Evolutionary conservation across 1,140 invertebrate genomes (phyloP).

Genomic region (Leptinotarsa lineolata): DNA sequence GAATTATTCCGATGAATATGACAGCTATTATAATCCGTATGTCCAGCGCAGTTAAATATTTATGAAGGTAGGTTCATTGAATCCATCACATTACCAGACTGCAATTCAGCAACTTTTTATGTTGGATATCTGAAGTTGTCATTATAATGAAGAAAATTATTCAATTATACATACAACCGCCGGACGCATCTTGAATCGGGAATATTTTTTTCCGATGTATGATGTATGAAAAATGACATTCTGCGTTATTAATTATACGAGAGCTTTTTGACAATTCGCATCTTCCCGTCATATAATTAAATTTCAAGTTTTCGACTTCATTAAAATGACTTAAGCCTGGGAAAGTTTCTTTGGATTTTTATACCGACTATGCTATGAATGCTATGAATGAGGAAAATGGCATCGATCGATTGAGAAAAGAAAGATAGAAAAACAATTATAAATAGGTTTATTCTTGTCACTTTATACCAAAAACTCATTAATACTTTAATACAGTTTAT

Average conservation of each 20-base stretch:
- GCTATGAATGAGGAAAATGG: too few species aligned
- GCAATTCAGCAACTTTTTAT: conserved; percentile 23
- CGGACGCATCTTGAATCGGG: conserved; percentile 14
- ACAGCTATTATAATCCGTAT: conserved; percentile 4
- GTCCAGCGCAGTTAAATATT: conserved; percentile 18
- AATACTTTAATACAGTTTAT: too few species aligned
- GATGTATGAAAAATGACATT: conserved; percentile 18
- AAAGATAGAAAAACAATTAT: too few species aligned
- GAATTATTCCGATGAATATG: conserved; percentile 1
- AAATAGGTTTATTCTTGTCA: too few species aligned
- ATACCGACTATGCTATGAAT: too few species aligned
- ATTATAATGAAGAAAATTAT: conserved; percentile 22
- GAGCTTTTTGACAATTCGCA: not conserved
- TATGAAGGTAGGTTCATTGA: conserved; percentile 19
- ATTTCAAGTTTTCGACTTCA: conserved; percentile 1
- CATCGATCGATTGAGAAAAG: too few species aligned
- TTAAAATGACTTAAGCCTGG: conserved; percentile 8
- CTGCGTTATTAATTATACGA: conserved; percentile 3
- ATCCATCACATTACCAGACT: conserved; percentile 2
- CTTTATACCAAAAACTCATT: too few species aligned
- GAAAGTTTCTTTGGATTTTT: not conserved
- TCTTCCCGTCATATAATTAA: not conserved
- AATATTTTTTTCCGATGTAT: conserved; percentile 1
- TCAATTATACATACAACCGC: conserved; percentile 17
- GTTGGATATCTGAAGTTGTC: conserved; percentile 13